These are phyloP conservation scores for Nixonia krombeini DNA, from an alignment of 1,140 invertebrate genomes.

Conservation along the genomic window DNA sequence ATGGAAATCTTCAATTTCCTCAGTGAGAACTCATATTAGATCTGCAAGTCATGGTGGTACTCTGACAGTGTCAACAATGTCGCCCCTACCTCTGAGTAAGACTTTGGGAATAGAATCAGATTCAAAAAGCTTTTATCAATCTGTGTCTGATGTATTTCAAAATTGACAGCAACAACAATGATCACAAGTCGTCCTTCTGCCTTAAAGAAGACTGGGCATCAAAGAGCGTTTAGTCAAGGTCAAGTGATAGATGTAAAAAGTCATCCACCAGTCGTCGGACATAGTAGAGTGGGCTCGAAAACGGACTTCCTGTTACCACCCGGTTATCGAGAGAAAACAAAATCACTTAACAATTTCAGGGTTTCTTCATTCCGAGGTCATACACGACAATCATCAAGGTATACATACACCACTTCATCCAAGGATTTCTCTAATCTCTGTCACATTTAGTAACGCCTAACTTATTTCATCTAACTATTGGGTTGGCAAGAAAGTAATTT, in stretches of 20 bases:
- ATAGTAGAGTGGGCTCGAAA: conserved; percentile 85
- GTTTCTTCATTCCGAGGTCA: conserved; percentile 71
- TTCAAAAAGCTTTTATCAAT: too few relatives aligned
- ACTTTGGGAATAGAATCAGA: too few relatives aligned
- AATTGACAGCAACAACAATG: too few relatives aligned
- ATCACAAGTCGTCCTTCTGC: conserved; percentile 74
- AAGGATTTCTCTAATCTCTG: not conserved
- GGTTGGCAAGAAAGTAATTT: too few relatives aligned
- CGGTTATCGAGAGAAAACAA: conserved; percentile 77
- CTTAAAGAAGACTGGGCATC: conserved; percentile 83
- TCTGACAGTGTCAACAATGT: conserved; percentile 58
- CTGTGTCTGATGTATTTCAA: too few relatives aligned
- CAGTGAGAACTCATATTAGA: conserved; percentile 77
- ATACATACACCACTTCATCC: not conserved
- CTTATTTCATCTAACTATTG: too few relatives aligned
- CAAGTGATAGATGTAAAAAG: conserved; percentile 79
- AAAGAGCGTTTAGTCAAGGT: conserved; percentile 88
- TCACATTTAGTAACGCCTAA: not conserved
- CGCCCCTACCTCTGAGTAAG: too few relatives aligned
- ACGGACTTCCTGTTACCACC: conserved; percentile 91
- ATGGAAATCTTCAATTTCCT: too few relatives aligned
- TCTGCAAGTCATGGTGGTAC: conserved; percentile 86
- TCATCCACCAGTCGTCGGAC: conserved; percentile 75
- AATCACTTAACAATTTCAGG: conserved; percentile 63
- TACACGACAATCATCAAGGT: conserved; percentile 74